phyloP scores from a whole-genome alignment of 1,140 invertebrate species.

The Helicorthomorpha holstii region DNA sequence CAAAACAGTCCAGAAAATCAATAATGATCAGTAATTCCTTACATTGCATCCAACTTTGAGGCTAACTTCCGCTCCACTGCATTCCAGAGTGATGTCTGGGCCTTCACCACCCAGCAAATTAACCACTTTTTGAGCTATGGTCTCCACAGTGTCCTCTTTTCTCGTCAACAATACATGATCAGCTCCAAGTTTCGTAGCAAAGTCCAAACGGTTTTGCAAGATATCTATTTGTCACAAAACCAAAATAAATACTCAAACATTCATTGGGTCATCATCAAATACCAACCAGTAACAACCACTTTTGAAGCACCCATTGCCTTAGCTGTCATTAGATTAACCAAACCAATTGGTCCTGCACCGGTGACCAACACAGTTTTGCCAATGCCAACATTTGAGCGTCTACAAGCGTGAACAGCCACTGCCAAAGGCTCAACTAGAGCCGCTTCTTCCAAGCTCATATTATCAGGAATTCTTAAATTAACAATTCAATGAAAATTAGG shows the following conservation, averaged over 20 bases:
- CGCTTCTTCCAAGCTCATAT: conserved; percentile 79
- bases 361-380: conserved; percentile 65
- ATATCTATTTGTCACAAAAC: conserved; percentile 39
- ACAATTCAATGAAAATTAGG: not conserved
- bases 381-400: conserved; percentile 48
- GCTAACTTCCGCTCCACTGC: conserved; percentile 63
- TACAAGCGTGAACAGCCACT: conserved; percentile 81
- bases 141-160: conserved; percentile 31
- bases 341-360: conserved; percentile 77
- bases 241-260: not conserved
- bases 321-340: conserved; percentile 64
- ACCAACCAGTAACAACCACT: conserved; percentile 59
- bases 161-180: conserved; percentile 46
- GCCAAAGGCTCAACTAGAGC: conserved; percentile 81
- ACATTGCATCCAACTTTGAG: conserved; percentile 52
- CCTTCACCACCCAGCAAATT: conserved; percentile 42
- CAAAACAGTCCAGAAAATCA: no score
- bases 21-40: no score
- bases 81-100: conserved; percentile 74
- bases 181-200: conserved; percentile 70
- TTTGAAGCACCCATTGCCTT: conserved; percentile 74
- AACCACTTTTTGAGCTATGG: conserved; percentile 34
- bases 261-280: no score
- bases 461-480: conserved; percentile 57
- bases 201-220: conserved; percentile 47